Evolutionary conservation across 1,140 invertebrate species (phyloP), one percentile per base, ranked within the genome.

Genomic region (Carposina sasakii): DNA sequence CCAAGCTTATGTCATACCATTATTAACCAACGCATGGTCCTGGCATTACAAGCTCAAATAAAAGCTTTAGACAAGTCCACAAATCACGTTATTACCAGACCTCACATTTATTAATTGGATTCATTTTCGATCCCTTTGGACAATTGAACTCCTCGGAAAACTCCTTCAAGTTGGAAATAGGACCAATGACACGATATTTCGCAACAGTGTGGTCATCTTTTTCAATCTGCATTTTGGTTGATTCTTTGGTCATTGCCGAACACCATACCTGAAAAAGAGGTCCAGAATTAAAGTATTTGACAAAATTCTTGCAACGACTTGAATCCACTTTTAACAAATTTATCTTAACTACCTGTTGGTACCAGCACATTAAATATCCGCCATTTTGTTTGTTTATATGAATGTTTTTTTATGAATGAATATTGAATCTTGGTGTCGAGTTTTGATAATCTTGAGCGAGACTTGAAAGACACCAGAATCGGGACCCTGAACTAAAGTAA

Each of bases 111-210:
- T 94, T 87, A 24, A 78, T 76, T 10, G 97, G 96, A 83, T 98
- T 98, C 96, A 98, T 98, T 50, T 88, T 89, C 1, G 92, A 90
- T 4, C 90, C 91, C 3, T 83, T 52, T 3, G 90, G 87, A 76
- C 97, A 99, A n/a, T 92, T 88, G 74, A 96, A 98, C 45, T 93
- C 92, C 34, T 90, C 77, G 0, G 95, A 89, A 81, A 99, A 99
- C 63, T 98, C 96, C 44, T 88, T 87, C 39, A 96, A 88, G 78
- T 99, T 99, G 1, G 93, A 93, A 19, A 98, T 81, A 0, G 96
- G 93, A 0, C 96, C 96, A 56, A 96, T 93, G 0, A 98, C 96
- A 46, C 96, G 83, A 59, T 90, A 94, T 59, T 90, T 90, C 0
- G 92, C 89, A 0, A 93, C 91, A 22, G 92, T 91, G 64, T 96